These are phyloP conservation scores for Euglossa dilemma DNA, from an alignment of 1,140 invertebrate species.

Conservation along the genomic window DNA sequence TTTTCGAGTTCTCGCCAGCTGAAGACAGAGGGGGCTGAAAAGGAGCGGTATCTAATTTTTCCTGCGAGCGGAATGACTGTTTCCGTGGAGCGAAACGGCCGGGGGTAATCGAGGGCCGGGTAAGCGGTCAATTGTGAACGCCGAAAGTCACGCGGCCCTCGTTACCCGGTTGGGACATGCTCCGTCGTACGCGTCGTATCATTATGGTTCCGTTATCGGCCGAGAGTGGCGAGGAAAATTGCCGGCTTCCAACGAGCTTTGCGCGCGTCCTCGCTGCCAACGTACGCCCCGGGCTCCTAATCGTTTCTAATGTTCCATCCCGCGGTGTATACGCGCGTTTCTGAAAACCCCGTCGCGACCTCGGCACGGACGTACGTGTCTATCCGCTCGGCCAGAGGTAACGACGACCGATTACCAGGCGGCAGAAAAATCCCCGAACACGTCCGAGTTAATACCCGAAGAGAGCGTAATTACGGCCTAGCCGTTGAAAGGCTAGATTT, in stretches of 20 bases:
- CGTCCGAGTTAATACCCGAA: background rate
- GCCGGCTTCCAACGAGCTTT: background rate
- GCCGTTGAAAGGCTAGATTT: background rate
- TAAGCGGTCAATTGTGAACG: slow-evolving; percentile 19
- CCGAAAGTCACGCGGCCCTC: slow-evolving; percentile 11
- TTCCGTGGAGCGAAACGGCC: background rate
- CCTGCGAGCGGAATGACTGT: too few species aligned
- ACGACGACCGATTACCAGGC: background rate
- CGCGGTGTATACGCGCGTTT: background rate
- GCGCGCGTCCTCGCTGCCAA: background rate
- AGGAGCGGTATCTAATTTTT: background rate
- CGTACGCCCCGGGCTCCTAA: slow-evolving; percentile 5
- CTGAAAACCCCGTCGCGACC: slow-evolving; percentile 3
- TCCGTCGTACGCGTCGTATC: background rate
- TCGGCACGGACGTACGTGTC: background rate
- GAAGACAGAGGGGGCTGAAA: too few species aligned
- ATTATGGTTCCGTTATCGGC: slow-evolving; percentile 39
- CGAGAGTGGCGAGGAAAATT: slow-evolving; percentile 26
- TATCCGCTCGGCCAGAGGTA: background rate
- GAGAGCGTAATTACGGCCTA: background rate
- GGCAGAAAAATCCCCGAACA: background rate
- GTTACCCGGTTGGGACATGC: background rate
- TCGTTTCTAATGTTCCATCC: background rate
- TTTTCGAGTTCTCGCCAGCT: too few species aligned
- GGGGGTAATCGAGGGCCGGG: background rate